A percentile compares a stretch with the other conserved stretches of the same genome.
Evolutionary conservation across 2,797 vertebrate genomes (phyloP).

Genomic region (Enteromius thamalakanensis): DNA sequence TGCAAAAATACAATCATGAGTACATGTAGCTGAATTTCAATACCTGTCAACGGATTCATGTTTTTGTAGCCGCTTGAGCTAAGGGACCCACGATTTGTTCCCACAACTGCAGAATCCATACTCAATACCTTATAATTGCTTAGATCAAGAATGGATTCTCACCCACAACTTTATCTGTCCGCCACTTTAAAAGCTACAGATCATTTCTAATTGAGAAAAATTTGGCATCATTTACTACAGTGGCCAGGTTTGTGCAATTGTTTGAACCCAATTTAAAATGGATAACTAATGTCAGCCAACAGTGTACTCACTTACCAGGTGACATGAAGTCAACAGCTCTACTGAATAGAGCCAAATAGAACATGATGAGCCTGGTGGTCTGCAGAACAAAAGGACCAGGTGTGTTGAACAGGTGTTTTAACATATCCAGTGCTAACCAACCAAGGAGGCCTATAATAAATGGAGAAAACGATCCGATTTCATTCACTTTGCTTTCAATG

Average conservation of each 20-base stretch:
- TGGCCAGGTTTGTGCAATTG: slow-evolving; percentile 9
- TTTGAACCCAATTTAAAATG: slow-evolving; percentile 33
- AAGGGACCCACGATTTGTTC: neutral
- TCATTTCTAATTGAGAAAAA: slow-evolving; percentile 25
- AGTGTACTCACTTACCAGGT: slow-evolving; percentile 25
- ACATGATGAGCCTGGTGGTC: slow-evolving; percentile 6
- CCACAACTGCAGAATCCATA: no score
- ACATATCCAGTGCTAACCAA: neutral
- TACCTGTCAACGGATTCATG: neutral
- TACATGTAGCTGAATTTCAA: neutral
- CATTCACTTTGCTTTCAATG: slow-evolving; percentile 3
- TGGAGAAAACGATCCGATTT: neutral
- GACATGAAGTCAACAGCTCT: slow-evolving; percentile 32
- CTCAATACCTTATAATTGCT: neutral
- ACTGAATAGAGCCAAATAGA: slow-evolving; percentile 17
- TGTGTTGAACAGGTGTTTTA: slow-evolving; percentile 40
- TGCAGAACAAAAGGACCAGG: slow-evolving; percentile 1
- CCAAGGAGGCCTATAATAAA: neutral
- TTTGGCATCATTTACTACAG: slow-evolving; percentile 9
- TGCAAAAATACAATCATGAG: neutral
- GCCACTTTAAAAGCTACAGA: slow-evolving; percentile 1
- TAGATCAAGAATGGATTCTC: neutral
- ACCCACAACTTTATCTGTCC: slow-evolving; percentile 2
- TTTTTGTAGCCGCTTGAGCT: neutral
- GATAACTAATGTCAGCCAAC: slow-evolving; percentile 17